phyloP scores from a whole-genome alignment of 2,113 vertebrate species.

The Macrotus californicus region DNA sequence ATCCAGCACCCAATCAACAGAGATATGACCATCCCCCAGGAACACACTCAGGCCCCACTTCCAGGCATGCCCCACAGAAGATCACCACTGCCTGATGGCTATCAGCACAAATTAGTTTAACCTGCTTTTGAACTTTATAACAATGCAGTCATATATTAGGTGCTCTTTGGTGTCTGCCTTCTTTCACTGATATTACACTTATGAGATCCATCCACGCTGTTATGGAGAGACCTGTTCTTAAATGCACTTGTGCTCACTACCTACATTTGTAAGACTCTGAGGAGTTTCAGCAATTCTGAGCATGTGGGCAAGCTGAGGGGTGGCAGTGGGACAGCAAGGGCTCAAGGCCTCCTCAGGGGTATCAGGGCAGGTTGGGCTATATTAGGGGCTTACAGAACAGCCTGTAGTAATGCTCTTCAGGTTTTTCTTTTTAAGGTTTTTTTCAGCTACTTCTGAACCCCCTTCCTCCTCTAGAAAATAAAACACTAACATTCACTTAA shows the following conservation, averaged over 20 bases:
- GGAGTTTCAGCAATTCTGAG: too few relatives aligned
- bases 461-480: background rate
- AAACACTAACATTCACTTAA: background rate
- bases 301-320: background rate
- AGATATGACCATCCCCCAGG: background rate
- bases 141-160: background rate
- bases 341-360: accelerated
- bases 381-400: background rate
- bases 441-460: background rate
- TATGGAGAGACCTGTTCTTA: background rate
- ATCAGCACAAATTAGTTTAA: background rate
- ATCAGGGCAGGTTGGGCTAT: background rate
- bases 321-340: accelerated
- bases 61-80: background rate
- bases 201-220: background rate
- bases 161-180: background rate
- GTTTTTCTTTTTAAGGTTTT: background rate
- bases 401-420: background rate
- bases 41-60: too few relatives aligned
- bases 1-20: background rate
- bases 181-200: too few relatives aligned
- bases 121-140: background rate
- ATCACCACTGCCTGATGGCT: background rate
- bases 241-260: background rate
- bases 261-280: background rate